Conservation (phyloP, 2,113 vertebrate species). For the Gallinago jamesoni region DNA sequence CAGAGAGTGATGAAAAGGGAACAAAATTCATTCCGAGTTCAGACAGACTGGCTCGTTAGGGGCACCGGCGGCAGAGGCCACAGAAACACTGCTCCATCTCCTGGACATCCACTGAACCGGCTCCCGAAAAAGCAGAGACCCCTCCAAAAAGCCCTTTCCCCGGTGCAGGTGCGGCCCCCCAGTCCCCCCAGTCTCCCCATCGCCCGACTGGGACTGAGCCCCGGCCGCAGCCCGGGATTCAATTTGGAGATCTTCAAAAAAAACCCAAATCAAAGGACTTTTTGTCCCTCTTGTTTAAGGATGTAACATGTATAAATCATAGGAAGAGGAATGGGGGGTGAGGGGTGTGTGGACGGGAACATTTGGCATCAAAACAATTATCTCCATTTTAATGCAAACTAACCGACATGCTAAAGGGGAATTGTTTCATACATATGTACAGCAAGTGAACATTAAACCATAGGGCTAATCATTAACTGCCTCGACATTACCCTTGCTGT, state of each 20-base stretch:
- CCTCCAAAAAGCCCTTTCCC: not conserved
- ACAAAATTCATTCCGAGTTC: conserved; percentile 87
- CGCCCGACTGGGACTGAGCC: not conserved
- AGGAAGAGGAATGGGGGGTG: not conserved
- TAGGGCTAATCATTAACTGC: conserved; percentile 55
- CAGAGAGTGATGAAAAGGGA: conserved; percentile 91
- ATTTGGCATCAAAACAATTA: conserved; percentile 58
- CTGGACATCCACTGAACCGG: conserved; percentile 56
- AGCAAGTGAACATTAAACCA: conserved; percentile 57
- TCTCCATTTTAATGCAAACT: conserved; percentile 62
- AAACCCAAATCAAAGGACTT: not conserved
- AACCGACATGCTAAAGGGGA: conserved; percentile 40
- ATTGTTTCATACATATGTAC: conserved; percentile 46
- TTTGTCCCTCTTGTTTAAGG: conserved; percentile 24
- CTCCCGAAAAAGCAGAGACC: not conserved
- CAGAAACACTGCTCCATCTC: conserved; percentile 73
- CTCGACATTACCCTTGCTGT: not conserved
- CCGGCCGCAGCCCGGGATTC: not conserved
- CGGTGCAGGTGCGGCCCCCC: rapidly evolving
- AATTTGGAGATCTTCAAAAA: not conserved
- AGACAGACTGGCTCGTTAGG: conserved; percentile 83
- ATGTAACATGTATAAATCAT: conserved; percentile 16
- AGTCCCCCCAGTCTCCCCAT: too few species aligned
- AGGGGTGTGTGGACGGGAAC: not conserved
- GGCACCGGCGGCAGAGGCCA: conserved; percentile 39